Conservation (phyloP, 2,888 invertebrate species). For the Synanthedon andrenaeformis region DNA sequence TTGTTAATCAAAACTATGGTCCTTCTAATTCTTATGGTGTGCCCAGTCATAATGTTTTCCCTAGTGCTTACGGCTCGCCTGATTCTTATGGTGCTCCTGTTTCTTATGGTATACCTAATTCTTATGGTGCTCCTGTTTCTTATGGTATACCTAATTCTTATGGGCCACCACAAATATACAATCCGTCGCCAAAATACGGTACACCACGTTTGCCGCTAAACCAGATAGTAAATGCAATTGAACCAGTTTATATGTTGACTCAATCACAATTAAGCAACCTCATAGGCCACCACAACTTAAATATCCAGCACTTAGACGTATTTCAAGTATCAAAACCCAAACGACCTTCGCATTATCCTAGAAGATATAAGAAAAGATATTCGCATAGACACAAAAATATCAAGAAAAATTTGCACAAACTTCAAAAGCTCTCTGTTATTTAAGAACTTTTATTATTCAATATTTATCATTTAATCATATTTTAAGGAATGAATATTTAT, state of each 20-base stretch:
- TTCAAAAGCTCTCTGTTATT: slow-evolving; percentile 21
- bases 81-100: slow-evolving; percentile 1
- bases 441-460: not conserved
- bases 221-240: slow-evolving; percentile 14
- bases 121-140: slow-evolving; percentile 4
- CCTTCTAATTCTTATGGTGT: slow-evolving; percentile 18
- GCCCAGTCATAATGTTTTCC: slow-evolving; percentile 9
- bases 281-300: slow-evolving; percentile 44
- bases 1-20: slow-evolving; percentile 8
- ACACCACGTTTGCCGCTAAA: not conserved
- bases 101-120: slow-evolving; percentile 9
- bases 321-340: slow-evolving; percentile 31
- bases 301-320: slow-evolving; percentile 50
- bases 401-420: slow-evolving; percentile 34
- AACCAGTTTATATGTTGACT: slow-evolving; percentile 54
- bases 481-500: no score
- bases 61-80: slow-evolving; percentile 9
- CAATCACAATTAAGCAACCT: slow-evolving; percentile 45
- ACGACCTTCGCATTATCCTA: slow-evolving; percentile 16
- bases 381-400: slow-evolving; percentile 19
- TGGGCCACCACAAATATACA: not conserved
- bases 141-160: slow-evolving; percentile 9
- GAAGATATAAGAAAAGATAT: slow-evolving; percentile 28
- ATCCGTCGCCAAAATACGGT: not conserved
- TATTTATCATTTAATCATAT: no score